phyloP scores from a whole-genome alignment of 1,140 invertebrate genomes.

The Diachasma alloeum region DNA sequence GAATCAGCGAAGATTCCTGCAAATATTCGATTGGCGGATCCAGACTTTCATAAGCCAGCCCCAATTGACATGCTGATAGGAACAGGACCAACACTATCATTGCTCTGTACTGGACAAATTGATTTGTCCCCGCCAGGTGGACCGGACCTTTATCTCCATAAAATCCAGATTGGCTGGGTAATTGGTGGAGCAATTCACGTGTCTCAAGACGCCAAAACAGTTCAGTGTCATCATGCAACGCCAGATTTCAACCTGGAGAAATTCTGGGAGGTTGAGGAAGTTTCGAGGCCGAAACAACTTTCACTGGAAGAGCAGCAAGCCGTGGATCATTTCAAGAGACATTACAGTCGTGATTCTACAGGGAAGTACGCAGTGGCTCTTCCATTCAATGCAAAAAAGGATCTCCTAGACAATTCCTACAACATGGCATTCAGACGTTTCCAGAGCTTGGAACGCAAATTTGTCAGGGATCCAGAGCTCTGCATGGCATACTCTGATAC shows the following conservation, averaged over 20 bases:
- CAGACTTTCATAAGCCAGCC: slow-evolving; percentile 29
- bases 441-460: slow-evolving; percentile 33
- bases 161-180: slow-evolving; percentile 33
- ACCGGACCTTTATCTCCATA: slow-evolving; percentile 33
- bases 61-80: slow-evolving; percentile 35
- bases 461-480: slow-evolving; percentile 26
- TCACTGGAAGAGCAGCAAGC: slow-evolving; percentile 26
- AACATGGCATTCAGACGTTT: slow-evolving; percentile 34
- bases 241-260: neutral
- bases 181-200: slow-evolving; percentile 5
- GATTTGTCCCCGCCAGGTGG: neutral
- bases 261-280: slow-evolving; percentile 48
- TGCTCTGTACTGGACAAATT: slow-evolving; percentile 26
- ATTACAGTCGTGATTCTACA: neutral
- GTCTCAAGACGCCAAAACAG: neutral
- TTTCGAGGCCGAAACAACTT: slow-evolving; percentile 11
- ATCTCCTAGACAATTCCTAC: slow-evolving; percentile 27
- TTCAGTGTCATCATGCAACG: neutral
- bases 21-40: slow-evolving; percentile 32
- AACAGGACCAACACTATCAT: slow-evolving; percentile 27
- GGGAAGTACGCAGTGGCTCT: slow-evolving; percentile 39
- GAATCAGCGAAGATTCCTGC: neutral
- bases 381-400: slow-evolving; percentile 32
- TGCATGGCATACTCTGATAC: slow-evolving; percentile 38
- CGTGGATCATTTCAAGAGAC: slow-evolving; percentile 36